These are phyloP conservation scores for Keiferia lycopersicella DNA, from an alignment of 2,888 invertebrate genomes.

Conservation along the genomic window DNA sequence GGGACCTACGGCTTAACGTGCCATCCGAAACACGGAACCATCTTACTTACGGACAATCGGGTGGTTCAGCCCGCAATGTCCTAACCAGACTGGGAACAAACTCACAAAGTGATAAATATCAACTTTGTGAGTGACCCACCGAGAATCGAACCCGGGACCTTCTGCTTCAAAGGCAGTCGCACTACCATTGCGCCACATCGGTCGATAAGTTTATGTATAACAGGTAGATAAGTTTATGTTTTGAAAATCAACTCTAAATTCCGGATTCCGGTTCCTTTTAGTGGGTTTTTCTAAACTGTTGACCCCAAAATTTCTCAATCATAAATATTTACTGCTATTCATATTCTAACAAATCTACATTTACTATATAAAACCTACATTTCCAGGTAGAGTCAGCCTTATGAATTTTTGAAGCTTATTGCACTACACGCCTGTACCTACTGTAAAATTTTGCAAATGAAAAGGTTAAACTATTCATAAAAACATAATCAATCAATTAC, in stretches of 20 bases:
- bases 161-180: too few species aligned
- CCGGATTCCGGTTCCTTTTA: constrained; percentile 1
- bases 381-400: not conserved
- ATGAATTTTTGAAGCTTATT: not conserved
- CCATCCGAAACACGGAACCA: too few species aligned
- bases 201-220: not conserved
- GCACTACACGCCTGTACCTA: not conserved
- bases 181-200: too few species aligned
- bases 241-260: not conserved
- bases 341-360: too few species aligned
- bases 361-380: not conserved
- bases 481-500: not conserved
- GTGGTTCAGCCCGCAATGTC: too few species aligned
- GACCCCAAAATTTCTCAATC: not conserved
- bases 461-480: not conserved
- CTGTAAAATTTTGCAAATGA: not conserved
- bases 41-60: too few species aligned
- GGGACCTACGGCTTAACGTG: too few species aligned
- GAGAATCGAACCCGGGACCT: too few species aligned
- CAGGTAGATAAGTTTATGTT: not conserved
- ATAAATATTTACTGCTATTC: too few species aligned
- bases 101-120: too few species aligned
- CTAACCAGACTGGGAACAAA: too few species aligned
- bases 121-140: too few species aligned
- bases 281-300: not conserved